Evolutionary conservation across 37 sponge, comb jelly and placozoan species (phyloP), one percentile per base, ranked within the genome.

Genomic region (Trichoplax adhaerens): DNA sequence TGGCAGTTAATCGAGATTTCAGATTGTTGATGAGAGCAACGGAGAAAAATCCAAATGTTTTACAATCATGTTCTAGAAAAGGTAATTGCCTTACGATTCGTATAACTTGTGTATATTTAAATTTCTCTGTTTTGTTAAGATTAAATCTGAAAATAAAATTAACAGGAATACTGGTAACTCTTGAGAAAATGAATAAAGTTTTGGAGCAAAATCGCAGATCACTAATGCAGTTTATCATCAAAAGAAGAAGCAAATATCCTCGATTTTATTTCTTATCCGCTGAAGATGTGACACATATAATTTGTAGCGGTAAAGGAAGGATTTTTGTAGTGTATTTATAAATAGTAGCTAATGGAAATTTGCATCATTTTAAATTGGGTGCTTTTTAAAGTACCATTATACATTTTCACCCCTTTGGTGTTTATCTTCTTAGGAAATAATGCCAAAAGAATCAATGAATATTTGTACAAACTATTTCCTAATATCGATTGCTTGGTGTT

Each of bases 211-310:
- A 87, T 57, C 80, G 66, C 58, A 51, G 57, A 3, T 73, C 77
- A 51, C 74, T 89, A 73, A 68, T 89, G 73, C 51, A 62, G 51
- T 74, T 80, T 63, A 56, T 83, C 53, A 77, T 83, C 50, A 70
- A 75, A 0, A 73, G 69, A 57, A 74, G 81, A 58, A 46, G 3
- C 58, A 59, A 72, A 64, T 85, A 77, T 62, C 84, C 87, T 0
- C 81, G 90, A 83, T 83, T 89, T 68, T 73, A 78, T 61, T 77
- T 89, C 65, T 77, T 89, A 5, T 68, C 90, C 10, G 78, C 79
- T 3, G 90, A 89, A 1, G 90, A 89, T 59, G 73, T 86, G 48
- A 73, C 86, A 3, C 71, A 79, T 55, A 66, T 89, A 56, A 62
- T 86, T 29, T 89, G 87, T 65, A 75, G 74, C 50, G 81, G 87